A percentile compares a stretch with the other conserved stretches of the same genome.
Conservation (phyloP, 1,140 invertebrate genomes). For the Drosophila novamexicana region DNA sequence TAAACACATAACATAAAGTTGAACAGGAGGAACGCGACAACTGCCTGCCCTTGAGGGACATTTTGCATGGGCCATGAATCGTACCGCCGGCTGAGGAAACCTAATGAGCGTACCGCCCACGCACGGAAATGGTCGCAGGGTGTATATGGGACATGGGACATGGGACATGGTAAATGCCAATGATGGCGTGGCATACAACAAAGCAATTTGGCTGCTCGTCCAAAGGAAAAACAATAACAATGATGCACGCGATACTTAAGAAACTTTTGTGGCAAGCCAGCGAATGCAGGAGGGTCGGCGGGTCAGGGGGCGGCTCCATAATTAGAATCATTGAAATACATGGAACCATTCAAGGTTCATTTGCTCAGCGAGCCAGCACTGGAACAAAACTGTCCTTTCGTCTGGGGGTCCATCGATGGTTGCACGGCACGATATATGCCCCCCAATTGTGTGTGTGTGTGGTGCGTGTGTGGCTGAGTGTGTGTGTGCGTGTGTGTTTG, state of each 20-base stretch:
- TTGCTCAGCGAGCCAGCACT: slow-evolving; percentile 32
- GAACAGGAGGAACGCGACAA: slow-evolving; percentile 54
- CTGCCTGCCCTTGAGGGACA: slow-evolving; percentile 70
- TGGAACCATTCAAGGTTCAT: slow-evolving; percentile 63
- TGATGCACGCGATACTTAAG: slow-evolving; percentile 79
- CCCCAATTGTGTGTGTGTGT: not conserved
- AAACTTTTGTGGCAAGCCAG: slow-evolving; percentile 58
- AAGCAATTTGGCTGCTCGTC: slow-evolving; percentile 36
- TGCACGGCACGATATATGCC: slow-evolving; percentile 53
- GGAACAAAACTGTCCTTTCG: slow-evolving; percentile 54
- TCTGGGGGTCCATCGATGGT: slow-evolving; percentile 47
- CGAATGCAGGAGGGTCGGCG: not conserved
- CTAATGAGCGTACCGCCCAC: slow-evolving; percentile 73
- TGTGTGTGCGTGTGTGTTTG: slow-evolving; percentile 25
- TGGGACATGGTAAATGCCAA: slow-evolving; percentile 2
- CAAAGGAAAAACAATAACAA: slow-evolving; percentile 73
- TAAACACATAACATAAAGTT: slow-evolving; percentile 50
- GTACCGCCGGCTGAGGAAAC: slow-evolving; percentile 30
- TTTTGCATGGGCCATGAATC: slow-evolving; percentile 56
- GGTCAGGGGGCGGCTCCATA: slow-evolving; percentile 52
- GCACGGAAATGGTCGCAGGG: slow-evolving; percentile 50
- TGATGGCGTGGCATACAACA: slow-evolving; percentile 51
- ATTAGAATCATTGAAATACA: slow-evolving; percentile 79
- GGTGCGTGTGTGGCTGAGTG: not conserved
- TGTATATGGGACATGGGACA: slow-evolving; percentile 10